Percentiles rank a stretch among this genome's conserved stretches.
phyloP scores from a whole-genome alignment of 1,140 invertebrate genomes.

The Diplogasteroides magnus region DNA sequence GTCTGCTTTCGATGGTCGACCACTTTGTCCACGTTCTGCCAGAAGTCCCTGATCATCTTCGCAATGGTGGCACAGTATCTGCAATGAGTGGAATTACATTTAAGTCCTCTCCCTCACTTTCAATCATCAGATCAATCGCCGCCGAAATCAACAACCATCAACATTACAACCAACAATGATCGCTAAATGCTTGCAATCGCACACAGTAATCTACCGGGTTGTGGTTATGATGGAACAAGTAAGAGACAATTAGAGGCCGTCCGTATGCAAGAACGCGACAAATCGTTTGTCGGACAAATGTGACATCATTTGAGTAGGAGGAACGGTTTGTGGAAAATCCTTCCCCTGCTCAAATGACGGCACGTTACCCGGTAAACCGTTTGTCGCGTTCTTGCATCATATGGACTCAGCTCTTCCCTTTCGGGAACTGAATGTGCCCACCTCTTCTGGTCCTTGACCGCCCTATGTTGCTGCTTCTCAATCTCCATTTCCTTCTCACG shows the following conservation, averaged over 20 bases:
- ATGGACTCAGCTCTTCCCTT: too few relatives aligned
- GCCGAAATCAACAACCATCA: conserved; percentile 2
- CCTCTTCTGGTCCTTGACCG: too few relatives aligned
- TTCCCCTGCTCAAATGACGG: too few relatives aligned
- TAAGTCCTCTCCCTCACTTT: conserved; percentile 38
- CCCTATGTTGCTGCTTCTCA: not conserved
- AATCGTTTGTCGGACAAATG: too few relatives aligned
- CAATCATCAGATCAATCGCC: not conserved
- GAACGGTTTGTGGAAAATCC: too few relatives aligned
- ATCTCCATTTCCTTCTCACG: conserved; percentile 3
- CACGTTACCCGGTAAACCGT: not conserved
- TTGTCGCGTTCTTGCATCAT: conserved; percentile 15
- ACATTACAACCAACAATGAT: conserved; percentile 2
- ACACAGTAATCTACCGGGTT: conserved; percentile 64
- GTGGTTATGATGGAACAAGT: conserved; percentile 94
- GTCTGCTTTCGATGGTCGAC: conserved; percentile 44
- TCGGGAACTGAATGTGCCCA: too few relatives aligned
- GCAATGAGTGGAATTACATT: too few relatives aligned
- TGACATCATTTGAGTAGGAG: too few relatives aligned
- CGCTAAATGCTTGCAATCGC: conserved; percentile 28
- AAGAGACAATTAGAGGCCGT: conserved; percentile 85
- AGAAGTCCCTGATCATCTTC: conserved; percentile 88
- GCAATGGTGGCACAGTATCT: conserved; percentile 78
- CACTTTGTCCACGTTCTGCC: conserved; percentile 61
- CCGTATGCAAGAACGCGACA: conserved; percentile 78